These are phyloP conservation scores for Carassius gibelio DNA, from an alignment of 2,113 vertebrate genomes.

Conservation along the genomic window DNA sequence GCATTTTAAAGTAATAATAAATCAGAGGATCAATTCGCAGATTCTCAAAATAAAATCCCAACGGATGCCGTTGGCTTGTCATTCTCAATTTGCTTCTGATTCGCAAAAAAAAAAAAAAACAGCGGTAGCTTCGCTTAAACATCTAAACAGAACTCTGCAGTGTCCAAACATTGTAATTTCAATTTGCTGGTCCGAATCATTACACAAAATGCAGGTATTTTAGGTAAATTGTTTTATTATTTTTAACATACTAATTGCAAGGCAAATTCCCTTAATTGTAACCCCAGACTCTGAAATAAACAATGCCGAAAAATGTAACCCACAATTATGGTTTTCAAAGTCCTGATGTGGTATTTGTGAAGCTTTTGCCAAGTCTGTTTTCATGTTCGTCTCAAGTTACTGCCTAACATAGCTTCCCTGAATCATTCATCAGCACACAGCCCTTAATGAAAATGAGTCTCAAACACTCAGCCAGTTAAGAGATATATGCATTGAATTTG, in stretches of 20 bases:
- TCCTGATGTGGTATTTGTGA: conserved; percentile 80
- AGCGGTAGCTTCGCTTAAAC: conserved; percentile 64
- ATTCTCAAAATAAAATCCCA: neutral
- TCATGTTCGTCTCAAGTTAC: conserved; percentile 76
- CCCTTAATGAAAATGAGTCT: conserved; percentile 70
- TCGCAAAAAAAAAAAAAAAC: conserved; percentile 56
- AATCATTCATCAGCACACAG: conserved; percentile 75
- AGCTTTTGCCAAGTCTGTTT: conserved; percentile 77
- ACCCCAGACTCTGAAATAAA: conserved; percentile 81
- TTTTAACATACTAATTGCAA: conserved; percentile 83
- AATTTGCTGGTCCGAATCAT: conserved; percentile 75
- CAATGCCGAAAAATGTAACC: conserved; percentile 76
- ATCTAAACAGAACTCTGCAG: conserved; percentile 64
- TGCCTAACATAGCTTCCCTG: conserved; percentile 74
- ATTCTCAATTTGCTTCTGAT: conserved; percentile 46
- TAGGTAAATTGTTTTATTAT: conserved; percentile 81
- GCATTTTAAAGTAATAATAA: neutral
- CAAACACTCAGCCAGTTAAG: conserved; percentile 59
- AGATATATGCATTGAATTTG: conserved; percentile 59
- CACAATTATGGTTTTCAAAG: conserved; percentile 78
- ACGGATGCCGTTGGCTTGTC: neutral
- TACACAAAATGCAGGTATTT: conserved; percentile 81
- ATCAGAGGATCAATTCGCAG: neutral
- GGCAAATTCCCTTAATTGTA: conserved; percentile 82
- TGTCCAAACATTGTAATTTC: conserved; percentile 76